Evolutionary conservation across 2,888 invertebrate species (phyloP).

Genomic region (Zygaena filipendulae): DNA sequence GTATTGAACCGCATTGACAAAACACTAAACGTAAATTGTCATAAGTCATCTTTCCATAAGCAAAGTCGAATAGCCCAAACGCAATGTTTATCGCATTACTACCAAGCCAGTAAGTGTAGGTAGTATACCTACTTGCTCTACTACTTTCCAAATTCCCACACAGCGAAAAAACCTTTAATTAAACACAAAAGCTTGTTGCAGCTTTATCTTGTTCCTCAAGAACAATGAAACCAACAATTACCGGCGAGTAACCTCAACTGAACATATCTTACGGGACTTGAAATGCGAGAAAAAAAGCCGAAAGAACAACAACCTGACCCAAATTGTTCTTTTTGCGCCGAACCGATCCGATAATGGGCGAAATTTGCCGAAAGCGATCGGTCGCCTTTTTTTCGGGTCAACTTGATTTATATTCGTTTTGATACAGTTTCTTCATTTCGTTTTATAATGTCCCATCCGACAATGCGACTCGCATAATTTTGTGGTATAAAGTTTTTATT

Average conservation of each 20-base stretch:
- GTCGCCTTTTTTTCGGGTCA: constrained; percentile 46
- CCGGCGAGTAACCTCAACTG: constrained; percentile 26
- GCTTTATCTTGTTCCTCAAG: constrained; percentile 42
- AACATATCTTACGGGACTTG: constrained; percentile 38
- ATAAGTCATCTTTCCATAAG: no score
- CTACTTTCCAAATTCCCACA: constrained; percentile 21
- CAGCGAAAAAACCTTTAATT: constrained; percentile 61
- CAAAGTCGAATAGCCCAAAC: no score
- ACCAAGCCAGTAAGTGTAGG: no score
- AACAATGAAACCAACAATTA: constrained; percentile 58
- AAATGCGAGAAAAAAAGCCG: constrained; percentile 25
- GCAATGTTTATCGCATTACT: no score
- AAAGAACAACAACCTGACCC: constrained; percentile 38
- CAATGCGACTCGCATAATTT: constrained; percentile 28
- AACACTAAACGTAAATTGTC: no score
- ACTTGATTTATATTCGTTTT: constrained; percentile 60
- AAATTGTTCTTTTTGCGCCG: constrained; percentile 50
- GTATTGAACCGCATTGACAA: no score
- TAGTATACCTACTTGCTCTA: no score
- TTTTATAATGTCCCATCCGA: constrained; percentile 17
- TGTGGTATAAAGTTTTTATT: no score
- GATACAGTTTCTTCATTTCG: constrained; percentile 50
- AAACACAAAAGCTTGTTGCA: constrained; percentile 39
- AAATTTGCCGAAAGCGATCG: constrained; percentile 55
- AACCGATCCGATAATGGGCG: constrained; percentile 41